These are phyloP conservation scores for Acomys russatus DNA, from an alignment of 2,797 vertebrate species.

Conservation along the genomic window DNA sequence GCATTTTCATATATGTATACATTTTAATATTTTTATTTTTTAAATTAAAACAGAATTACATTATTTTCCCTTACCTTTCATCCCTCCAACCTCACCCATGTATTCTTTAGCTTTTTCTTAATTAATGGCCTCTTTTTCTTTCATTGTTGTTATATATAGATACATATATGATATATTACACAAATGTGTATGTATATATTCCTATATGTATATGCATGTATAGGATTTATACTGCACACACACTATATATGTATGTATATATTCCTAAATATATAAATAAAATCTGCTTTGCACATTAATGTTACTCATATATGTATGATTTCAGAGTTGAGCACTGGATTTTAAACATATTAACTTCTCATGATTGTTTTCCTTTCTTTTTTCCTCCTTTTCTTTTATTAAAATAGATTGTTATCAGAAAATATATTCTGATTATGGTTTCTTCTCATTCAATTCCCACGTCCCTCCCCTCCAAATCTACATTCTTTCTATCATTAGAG, in stretches of 20 bases:
- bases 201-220: too few relatives aligned
- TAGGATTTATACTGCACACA: too few relatives aligned
- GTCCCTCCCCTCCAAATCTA: too few relatives aligned
- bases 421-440: background rate
- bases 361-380: background rate
- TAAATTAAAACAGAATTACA: background rate
- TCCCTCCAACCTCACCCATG: background rate
- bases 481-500: background rate
- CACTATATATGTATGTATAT: too few relatives aligned
- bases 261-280: background rate
- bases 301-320: background rate
- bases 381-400: background rate
- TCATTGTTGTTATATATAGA: background rate
- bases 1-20: background rate
- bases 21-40: background rate
- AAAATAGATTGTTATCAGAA: background rate
- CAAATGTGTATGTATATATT: background rate
- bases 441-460: background rate
- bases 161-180: too few relatives aligned
- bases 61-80: background rate
- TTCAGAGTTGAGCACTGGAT: background rate
- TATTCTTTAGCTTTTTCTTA: background rate
- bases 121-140: background rate
- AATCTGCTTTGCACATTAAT: too few relatives aligned
- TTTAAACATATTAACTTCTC: background rate